A percentile compares a stretch with the other conserved stretches of the same genome.
phyloP scores from a whole-genome alignment of 2,113 vertebrate genomes.

The Electrona antarctica region DNA sequence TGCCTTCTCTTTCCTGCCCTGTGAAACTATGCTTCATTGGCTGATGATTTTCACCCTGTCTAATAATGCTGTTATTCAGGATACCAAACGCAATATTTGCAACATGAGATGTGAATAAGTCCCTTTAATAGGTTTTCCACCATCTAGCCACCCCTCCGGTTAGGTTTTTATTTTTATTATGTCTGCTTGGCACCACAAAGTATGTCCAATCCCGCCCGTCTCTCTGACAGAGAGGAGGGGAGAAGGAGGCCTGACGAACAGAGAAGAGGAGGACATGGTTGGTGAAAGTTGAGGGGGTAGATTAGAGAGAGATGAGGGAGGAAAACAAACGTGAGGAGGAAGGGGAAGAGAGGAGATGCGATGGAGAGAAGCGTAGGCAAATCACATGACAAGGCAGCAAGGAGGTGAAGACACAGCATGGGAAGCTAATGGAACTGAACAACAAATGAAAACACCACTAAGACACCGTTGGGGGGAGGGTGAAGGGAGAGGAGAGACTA shows the following conservation, averaged over 20 bases:
- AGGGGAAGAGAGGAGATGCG: not conserved
- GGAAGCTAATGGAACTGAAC: not conserved
- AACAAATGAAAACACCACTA: no score
- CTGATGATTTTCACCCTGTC: slow-evolving; percentile 37
- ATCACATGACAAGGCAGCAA: not conserved
- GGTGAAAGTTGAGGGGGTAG: not conserved
- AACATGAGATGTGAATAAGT: slow-evolving; percentile 64
- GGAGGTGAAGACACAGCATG: not conserved
- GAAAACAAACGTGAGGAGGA: not conserved
- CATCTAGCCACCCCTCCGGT: slow-evolving; percentile 48
- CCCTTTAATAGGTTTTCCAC: slow-evolving; percentile 69
- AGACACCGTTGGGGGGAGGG: not conserved
- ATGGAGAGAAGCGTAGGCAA: not conserved
- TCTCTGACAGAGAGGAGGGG: slow-evolving; percentile 6
- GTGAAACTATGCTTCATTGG: slow-evolving; percentile 53
- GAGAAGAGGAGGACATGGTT: not conserved
- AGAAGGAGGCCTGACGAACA: slow-evolving; percentile 21
- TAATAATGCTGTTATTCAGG: slow-evolving; percentile 68
- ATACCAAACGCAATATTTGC: slow-evolving; percentile 66
- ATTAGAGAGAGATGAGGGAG: not conserved
- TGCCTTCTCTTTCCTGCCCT: slow-evolving; percentile 49
- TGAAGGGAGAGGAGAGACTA: not conserved
- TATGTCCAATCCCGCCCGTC: slow-evolving; percentile 37
- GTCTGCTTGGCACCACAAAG: slow-evolving; percentile 71
- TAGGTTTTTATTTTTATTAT: slow-evolving; percentile 67